Base-by-base conservation (phyloP, 2,888 invertebrate species). In the Bombylius discolor region DNA sequence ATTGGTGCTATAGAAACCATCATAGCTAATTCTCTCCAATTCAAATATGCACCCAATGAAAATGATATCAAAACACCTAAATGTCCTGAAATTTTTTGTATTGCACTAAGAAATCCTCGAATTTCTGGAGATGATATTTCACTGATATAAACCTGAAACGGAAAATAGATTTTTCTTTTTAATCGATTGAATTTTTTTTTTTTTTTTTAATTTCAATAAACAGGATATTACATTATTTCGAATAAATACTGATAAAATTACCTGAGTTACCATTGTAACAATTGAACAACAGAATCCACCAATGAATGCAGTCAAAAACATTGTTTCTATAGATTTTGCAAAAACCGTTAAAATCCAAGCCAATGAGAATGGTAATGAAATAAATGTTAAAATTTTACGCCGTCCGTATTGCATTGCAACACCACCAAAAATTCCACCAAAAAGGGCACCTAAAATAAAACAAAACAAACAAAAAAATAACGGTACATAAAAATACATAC, bases 51-150 rank as follows among this genome's bases (percentile, higher is more conserved):
- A 49, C 93, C 93, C 36, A 89, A 82, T 56, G 85, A 81, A 74
- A 90, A 92, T 53, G 88, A 86, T 67, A 88, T 81, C 42, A 94
- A 78, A 13, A 92, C 87, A 36, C 94, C 94, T 42, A 89, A 79
- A 69, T 91, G 90, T 23, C 89, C 86, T 60, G 86, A 85, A 61
- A 93, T 83, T 73, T 94, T 94, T 60, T 90, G 79, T 58, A 91
- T 82, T 6, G 91, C 88, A 68, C 91, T 91, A 56, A 94, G 78
- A 63, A 89, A 87, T 34, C 93, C 94, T 36, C 94, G 80, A 61
- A 91, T 85, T 59, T 88, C 85, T 4, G 90, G 88, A 32, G 89
- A 85, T 34, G 93, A 86, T 67, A 92, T 90, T 76, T 95, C 94
- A 67, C 90, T 90, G 67, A 94, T 86, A 77, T 93, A 95, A 31